Evolutionary conservation across 2,888 invertebrate genomes (phyloP), one percentile per base, ranked within the genome.

Genomic region (Zootermopsis nevadensis): DNA sequence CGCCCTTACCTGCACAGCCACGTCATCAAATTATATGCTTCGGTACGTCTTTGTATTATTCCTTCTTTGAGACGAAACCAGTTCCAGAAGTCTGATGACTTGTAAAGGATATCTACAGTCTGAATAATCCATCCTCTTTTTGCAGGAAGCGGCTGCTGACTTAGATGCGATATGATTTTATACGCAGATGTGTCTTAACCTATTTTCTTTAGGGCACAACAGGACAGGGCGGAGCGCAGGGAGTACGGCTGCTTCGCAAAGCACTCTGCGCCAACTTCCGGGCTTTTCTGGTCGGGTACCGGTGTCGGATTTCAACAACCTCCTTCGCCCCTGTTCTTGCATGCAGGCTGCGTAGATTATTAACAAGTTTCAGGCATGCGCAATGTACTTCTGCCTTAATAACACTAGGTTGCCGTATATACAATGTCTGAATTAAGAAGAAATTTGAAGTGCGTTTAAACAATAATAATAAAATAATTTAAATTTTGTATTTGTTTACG

Each of bases 231-330:
- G 27, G 76, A 42, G 27, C 74, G 15, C 24, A 2, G 38, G 19
- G 48, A 15, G 19, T 8, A 15, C 19, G 8, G 12, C 19, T 48
- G 48, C 27, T 1, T 60, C 38, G 33, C 42, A 33, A n/a, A 74
- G 38, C 74, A 74, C 60, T 48, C 77, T 53, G 79, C 66, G 42
- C 81, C 55, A 66, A 81, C 83, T 83, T 83, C 83, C 83, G 83
- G 83, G 83, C 83, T 83, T 80, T 83, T 83, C 83, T 80, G 74
- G 22, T 80, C 33, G 33, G 74, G 77, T 35, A 69, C 80, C 80
- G 80, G 80, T 83, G 79, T 80, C 15, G 72, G 72, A 77, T 80
- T 80, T 80, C 83, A 80, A 27, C 38, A 77, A 67, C 77, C 76
- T 38, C n/a, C 42, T 35, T n/a, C n/a, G 22, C 35, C 60, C 66